Evolutionary conservation across 2,797 vertebrate species (phyloP), one percentile per base, ranked within the genome.

Genomic region (Catostomus latipinnis): DNA sequence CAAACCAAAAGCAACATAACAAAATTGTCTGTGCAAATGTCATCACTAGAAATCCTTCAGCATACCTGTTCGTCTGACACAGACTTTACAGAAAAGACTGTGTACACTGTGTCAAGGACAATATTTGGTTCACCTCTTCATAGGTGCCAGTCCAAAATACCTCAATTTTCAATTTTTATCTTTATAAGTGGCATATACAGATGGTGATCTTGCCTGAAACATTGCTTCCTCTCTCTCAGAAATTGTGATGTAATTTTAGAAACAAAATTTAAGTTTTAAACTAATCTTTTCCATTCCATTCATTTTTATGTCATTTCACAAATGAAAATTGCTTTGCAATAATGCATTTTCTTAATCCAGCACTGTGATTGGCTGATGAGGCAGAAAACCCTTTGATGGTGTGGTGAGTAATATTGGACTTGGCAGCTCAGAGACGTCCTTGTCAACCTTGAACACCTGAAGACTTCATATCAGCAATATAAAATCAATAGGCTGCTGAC

Each of bases 401-500:
- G 50, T 0, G 13, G 13, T 82, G 82, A 82, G 62, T 74, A 57
- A 91, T 75, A 88, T 86, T 76, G 57, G 85, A 72, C 74, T 76
- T 0, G 5, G 73, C 85, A 81, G 74, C 76, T 82, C 86, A 56
- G 71, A 87, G 88, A 82, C 89, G 83, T 84, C 84, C 86, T 88
- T 87, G 86, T 87, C 87, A 91, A 86, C 83, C 78, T 91, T 89
- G 87, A 90, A 84, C 76, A 82, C 71, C 76, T 65, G 86, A 71
- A 85, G 78, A 90, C 88, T 86, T 89, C 91, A 88, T 84, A 90
- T 80, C 10, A 86, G 74, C 72, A 83, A 87, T 91, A 91, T 77
- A 86, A 88, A 92, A 88, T 91, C 88, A 88, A 87, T 90, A 90
- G 83, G 71, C 62, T 73, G 81, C 86, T 82, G 88, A 80, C 84